Conservation (phyloP, 1,140 invertebrate species). For the Vollenhovia emeryi region DNA sequence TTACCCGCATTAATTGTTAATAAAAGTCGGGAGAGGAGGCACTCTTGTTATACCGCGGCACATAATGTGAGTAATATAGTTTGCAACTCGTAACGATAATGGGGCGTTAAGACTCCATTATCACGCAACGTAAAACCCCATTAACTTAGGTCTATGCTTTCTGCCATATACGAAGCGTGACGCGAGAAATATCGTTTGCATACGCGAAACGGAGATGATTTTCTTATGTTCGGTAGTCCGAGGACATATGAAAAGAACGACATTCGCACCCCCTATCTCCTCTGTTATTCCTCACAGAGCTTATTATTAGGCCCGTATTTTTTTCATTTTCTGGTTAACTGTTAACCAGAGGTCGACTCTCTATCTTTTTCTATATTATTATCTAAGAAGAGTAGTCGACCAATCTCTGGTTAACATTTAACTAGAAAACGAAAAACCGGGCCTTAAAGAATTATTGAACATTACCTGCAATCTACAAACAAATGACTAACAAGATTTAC, state of each 20-base stretch:
- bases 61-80: conserved; percentile 60
- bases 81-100: conserved; percentile 67
- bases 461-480: too few species aligned
- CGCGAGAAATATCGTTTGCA: conserved; percentile 55
- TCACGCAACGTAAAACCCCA: conserved; percentile 63
- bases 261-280: background rate
- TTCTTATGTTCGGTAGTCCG: conserved; percentile 17
- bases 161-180: conserved; percentile 52
- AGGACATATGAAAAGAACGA: background rate
- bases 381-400: too few species aligned
- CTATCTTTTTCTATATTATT: too few species aligned
- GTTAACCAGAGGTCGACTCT: too few species aligned
- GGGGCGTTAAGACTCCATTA: conserved; percentile 63
- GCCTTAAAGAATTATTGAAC: too few species aligned
- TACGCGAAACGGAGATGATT: conserved; percentile 43
- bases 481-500: too few species aligned
- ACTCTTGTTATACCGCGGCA: conserved; percentile 48
- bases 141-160: conserved; percentile 59
- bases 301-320: too few species aligned
- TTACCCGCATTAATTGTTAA: conserved; percentile 59
- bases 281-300: background rate
- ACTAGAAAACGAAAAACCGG: too few species aligned
- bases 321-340: too few species aligned
- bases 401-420: too few species aligned
- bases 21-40: conserved; percentile 55